Evolutionary conservation across 2,113 vertebrate species (phyloP).

Genomic region (Bos indicus): DNA sequence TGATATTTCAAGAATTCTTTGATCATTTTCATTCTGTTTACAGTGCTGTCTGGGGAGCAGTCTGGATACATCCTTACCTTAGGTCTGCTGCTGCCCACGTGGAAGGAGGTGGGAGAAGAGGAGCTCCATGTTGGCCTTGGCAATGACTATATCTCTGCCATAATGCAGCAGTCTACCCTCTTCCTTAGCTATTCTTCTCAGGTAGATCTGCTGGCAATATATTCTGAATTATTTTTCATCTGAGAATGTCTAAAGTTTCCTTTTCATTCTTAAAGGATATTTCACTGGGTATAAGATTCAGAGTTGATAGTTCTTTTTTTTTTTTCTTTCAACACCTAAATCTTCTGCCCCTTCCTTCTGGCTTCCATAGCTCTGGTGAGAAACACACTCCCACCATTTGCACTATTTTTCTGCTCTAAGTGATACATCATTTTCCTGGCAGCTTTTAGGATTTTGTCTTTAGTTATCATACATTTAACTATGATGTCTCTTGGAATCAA

Average conservation of each 20-base stretch:
- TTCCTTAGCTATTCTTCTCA: neutral
- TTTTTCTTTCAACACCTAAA: neutral
- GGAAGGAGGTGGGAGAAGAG: neutral
- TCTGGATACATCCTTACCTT: neutral
- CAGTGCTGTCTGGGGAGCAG: fast-evolving
- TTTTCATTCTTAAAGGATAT: neutral
- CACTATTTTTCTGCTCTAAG: neutral
- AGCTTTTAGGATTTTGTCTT: neutral
- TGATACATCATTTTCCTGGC: neutral
- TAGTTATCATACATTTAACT: neutral
- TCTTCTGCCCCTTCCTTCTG: neutral
- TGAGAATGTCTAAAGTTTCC: neutral
- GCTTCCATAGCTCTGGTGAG: neutral
- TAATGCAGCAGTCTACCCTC: no score
- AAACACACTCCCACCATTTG: neutral
- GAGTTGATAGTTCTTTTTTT: neutral
- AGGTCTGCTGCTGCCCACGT: fast-evolving
- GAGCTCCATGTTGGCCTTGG: neutral
- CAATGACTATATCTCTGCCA: neutral
- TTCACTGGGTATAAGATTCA: neutral
- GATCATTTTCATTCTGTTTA: no score
- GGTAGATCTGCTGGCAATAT: neutral
- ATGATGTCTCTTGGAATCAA: neutral
- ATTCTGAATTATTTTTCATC: neutral
- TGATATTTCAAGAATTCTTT: neutral